Evolutionary conservation across 2,888 invertebrate species (phyloP).

Genomic region (Tenthredo livida): DNA sequence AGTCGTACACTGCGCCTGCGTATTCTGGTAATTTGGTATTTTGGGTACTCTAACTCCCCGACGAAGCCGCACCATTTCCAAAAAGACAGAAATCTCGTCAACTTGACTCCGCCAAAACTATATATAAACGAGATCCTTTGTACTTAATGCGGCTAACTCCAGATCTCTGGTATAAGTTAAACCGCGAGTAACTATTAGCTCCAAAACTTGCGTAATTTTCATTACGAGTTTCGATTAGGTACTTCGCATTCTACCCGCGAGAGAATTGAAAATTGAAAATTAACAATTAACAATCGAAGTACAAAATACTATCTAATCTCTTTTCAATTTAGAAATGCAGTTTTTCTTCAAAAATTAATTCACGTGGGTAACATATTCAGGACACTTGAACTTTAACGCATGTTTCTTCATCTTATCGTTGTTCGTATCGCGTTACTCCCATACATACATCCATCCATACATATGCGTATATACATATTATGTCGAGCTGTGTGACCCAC

Average conservation of each 20-base stretch:
- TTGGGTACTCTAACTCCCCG: slow-evolving; percentile 30
- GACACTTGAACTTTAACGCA: not conserved
- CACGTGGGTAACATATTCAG: not conserved
- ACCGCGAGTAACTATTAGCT: not conserved
- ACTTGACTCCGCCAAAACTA: slow-evolving; percentile 74
- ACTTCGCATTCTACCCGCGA: not conserved
- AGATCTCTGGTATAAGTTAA: not conserved
- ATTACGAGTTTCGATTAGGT: not conserved
- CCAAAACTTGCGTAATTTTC: slow-evolving; percentile 15
- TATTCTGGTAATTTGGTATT: slow-evolving; percentile 50
- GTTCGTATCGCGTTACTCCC: not conserved
- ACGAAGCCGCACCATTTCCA: slow-evolving; percentile 68
- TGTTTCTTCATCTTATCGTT: not conserved
- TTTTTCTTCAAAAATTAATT: not conserved
- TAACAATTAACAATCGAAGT: no score
- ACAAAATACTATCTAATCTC: not conserved
- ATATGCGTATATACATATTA: not conserved
- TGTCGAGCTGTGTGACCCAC: not conserved
- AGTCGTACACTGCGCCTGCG: slow-evolving; percentile 13
- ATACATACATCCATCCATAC: not conserved
- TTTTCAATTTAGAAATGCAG: not conserved
- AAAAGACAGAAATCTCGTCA: slow-evolving; percentile 71
- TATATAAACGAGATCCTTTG: slow-evolving; percentile 74
- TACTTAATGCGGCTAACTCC: slow-evolving; percentile 53
- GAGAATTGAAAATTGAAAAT: no score